Evolutionary conservation across 2,113 vertebrate genomes (phyloP).

Genomic region (Semnornis frantzii): DNA sequence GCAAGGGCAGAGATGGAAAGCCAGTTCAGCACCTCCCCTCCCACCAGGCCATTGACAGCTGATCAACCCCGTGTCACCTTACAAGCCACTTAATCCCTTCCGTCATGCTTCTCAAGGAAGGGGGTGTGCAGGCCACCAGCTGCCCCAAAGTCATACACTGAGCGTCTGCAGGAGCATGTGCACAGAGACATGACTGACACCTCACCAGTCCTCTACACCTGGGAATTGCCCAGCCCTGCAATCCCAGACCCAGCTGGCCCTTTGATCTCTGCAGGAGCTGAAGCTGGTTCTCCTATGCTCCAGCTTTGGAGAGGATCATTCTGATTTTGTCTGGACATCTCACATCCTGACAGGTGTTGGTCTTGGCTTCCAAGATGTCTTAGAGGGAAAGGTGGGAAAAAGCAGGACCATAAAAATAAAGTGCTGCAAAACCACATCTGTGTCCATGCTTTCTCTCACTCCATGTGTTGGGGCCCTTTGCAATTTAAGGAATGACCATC

Average conservation of each 20-base stretch:
- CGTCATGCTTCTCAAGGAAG: constrained; percentile 61
- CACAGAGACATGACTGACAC: constrained; percentile 63
- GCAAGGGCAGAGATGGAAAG: constrained; percentile 3
- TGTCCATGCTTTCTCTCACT: not conserved
- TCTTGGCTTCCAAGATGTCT: constrained; percentile 7
- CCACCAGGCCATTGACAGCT: not conserved
- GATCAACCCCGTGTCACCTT: constrained; percentile 66
- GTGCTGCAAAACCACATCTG: not conserved
- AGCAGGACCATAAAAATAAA: constrained; percentile 43
- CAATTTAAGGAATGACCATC: not conserved
- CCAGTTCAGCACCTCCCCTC: constrained; percentile 6
- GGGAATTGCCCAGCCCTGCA: constrained; percentile 40
- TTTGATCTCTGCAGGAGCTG: constrained; percentile 61
- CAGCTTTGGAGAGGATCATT: constrained; percentile 67
- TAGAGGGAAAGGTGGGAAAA: not conserved
- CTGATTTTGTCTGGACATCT: constrained; percentile 64
- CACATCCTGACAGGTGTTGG: constrained; percentile 77
- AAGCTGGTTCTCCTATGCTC: not conserved
- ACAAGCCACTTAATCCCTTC: constrained; percentile 68
- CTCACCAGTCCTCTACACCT: constrained; percentile 28
- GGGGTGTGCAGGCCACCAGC: constrained; percentile 29
- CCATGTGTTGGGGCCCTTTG: not conserved
- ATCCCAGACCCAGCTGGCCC: constrained; percentile 46
- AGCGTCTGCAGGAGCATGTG: not conserved
- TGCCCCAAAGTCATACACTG: constrained; percentile 55